Base-by-base conservation (phyloP, 1,140 invertebrate species). In the Chrysomallon squamiferum region DNA sequence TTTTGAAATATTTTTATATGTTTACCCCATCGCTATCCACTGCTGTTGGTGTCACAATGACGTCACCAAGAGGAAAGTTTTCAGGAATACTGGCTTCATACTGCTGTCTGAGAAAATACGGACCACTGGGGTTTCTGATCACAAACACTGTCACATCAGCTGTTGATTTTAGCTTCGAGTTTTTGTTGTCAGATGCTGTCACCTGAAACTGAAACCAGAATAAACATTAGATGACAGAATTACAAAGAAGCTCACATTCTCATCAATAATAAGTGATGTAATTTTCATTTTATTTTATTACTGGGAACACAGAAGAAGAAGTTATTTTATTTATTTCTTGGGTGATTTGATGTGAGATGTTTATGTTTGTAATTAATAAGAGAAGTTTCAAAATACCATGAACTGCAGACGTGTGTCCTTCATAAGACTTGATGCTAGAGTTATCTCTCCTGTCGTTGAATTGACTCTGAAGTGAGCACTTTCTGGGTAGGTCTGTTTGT, bases 91-190 rank as follows among this genome's bases (percentile, higher is more conserved):
- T 74, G 0, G 29, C 41, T 1, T 33, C 13, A 45, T 78, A 76
- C 18, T 63, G 63, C 11, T 90, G 86, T 35, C 92, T 84, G 27
- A 91, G 87, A 84, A 98, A 97, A 68, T 91, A 88, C n/a, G 90
- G 85, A 29, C 88, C 86, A 7, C 88, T 89, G 2, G 88, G 88
- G 2, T 94, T 90, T 77, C 95, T 93, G 56, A 92, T 62, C 0
- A 76, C 61, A 15, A 58, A 57, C 2, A 74, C 66, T 1, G 52
- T 70, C 6, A 76, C 74, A 38, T 60, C 59, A 35, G 65, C 61
- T 1, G 61, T 66, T 9, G 65, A 62, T 32, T 63, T 27, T 22
- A 68, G 52, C 6, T 49, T n/a, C 18, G 65, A 57, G 50, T 73
- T 66, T 7, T 62, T 52, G 20, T 33, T 45, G 52, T 76, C 74